Evolutionary conservation across 2,113 vertebrate genomes (phyloP).

Genomic region (Nyctibius bracteatus): DNA sequence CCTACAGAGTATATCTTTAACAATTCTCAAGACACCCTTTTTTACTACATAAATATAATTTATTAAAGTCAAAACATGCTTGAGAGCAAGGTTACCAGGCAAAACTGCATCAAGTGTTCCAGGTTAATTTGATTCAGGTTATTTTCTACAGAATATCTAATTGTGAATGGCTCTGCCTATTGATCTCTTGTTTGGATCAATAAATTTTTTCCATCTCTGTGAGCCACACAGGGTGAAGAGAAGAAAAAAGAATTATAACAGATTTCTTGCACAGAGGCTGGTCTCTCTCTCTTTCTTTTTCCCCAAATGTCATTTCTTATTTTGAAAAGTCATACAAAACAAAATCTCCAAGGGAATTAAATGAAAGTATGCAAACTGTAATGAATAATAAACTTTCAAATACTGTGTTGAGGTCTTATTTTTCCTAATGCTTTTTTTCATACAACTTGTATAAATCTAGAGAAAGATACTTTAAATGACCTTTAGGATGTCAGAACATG

Average conservation of each 20-base stretch:
- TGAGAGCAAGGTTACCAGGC: not conserved
- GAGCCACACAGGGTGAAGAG: not conserved
- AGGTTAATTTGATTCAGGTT: constrained; percentile 17
- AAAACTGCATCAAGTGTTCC: not conserved
- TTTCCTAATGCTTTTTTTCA: not conserved
- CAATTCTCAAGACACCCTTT: not conserved
- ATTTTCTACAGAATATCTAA: constrained; percentile 29
- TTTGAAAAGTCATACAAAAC: not conserved
- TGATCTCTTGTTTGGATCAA: constrained; percentile 16
- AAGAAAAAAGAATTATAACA: not conserved
- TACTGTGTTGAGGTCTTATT: not conserved
- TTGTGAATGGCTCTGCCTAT: constrained; percentile 21
- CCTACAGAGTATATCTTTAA: constrained; percentile 7
- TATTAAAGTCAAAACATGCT: constrained; percentile 17
- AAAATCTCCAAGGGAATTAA: not conserved
- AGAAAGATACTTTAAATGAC: not conserved
- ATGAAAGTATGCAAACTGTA: not conserved
- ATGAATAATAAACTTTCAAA: not conserved
- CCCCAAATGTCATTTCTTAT: not conserved
- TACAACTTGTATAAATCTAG: not conserved
- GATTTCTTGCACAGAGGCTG: not conserved
- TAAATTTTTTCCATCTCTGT: not conserved
- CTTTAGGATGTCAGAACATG: not conserved
- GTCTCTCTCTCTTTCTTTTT: not conserved
- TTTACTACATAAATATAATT: constrained; percentile 14